Conservation (phyloP, 2,888 invertebrate genomes). For the Clivina fossor region DNA sequence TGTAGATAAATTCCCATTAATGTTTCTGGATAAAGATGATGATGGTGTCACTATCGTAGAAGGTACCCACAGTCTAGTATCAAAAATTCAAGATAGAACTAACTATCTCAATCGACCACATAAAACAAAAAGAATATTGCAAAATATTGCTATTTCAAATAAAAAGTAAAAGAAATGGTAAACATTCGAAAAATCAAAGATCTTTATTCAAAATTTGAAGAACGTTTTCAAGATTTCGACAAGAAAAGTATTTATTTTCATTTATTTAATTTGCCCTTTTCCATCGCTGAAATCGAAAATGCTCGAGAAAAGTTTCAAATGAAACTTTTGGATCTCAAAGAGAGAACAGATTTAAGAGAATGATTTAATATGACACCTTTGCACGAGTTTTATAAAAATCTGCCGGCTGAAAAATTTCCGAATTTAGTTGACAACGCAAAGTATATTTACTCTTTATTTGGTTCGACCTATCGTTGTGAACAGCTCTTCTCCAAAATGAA, state of each 20-base stretch:
- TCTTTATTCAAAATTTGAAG: neutral
- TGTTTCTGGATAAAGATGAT: no score
- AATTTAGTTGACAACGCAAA: slow-evolving; percentile 8
- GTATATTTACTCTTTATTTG: slow-evolving; percentile 8
- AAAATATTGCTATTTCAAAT: no score
- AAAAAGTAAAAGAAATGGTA: no score
- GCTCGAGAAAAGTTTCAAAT: neutral
- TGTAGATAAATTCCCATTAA: no score
- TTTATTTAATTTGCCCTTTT: slow-evolving; percentile 1
- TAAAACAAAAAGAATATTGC: no score
- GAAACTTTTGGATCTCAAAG: slow-evolving; percentile 9
- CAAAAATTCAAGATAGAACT: no score
- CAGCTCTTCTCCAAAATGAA: slow-evolving; percentile 9
- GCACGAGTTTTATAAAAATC: slow-evolving; percentile 10
- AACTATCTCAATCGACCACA: no score
- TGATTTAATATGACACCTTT: slow-evolving; percentile 9
- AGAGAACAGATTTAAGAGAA: slow-evolving; percentile 5
- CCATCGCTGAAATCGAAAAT: slow-evolving; percentile 2
- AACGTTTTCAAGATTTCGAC: slow-evolving; percentile 1
- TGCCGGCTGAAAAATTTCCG: slow-evolving; percentile 10
- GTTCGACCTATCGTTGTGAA: slow-evolving; percentile 8
- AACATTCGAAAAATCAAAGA: neutral
- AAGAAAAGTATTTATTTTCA: slow-evolving; percentile 1
- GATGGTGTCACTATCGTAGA: no score
- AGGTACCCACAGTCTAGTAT: no score